These are phyloP conservation scores for Cosmopolites sordidus DNA, from an alignment of 2,888 invertebrate species.

Conservation along the genomic window DNA sequence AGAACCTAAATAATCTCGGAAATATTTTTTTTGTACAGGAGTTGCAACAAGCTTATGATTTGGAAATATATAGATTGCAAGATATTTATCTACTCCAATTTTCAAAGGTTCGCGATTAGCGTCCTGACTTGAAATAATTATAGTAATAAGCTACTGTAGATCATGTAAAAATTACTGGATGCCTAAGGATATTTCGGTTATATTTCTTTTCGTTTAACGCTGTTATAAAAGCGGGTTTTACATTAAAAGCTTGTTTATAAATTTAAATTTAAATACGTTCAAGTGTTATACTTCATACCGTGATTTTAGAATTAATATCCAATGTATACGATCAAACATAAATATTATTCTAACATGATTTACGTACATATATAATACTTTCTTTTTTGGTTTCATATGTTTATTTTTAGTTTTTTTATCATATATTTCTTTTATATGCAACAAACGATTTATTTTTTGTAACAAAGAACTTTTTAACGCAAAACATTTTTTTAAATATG, in stretches of 20 bases:
- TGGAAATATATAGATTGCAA: constrained; percentile 8
- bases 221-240: not conserved
- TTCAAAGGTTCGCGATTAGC: not conserved
- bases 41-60: constrained; percentile 1
- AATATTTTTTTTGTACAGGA: constrained; percentile 1
- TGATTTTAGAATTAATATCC: too few relatives aligned
- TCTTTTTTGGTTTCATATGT: too few relatives aligned
- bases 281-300: not conserved
- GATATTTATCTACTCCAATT: not conserved
- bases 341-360: too few relatives aligned
- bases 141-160: not conserved
- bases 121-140: not conserved
- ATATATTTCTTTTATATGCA: too few relatives aligned
- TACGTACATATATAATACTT: too few relatives aligned
- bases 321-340: too few relatives aligned
- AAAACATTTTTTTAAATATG: too few relatives aligned
- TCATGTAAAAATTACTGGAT: not conserved
- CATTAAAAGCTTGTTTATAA: too few relatives aligned
- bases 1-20: constrained; percentile 5
- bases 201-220: not conserved
- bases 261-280: not conserved
- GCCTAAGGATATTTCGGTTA: not conserved
- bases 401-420: too few relatives aligned
- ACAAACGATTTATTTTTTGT: too few relatives aligned
- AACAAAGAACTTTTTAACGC: too few relatives aligned